Evolutionary conservation across 2,113 vertebrate species (phyloP).

Genomic region (Hucho hucho): DNA sequence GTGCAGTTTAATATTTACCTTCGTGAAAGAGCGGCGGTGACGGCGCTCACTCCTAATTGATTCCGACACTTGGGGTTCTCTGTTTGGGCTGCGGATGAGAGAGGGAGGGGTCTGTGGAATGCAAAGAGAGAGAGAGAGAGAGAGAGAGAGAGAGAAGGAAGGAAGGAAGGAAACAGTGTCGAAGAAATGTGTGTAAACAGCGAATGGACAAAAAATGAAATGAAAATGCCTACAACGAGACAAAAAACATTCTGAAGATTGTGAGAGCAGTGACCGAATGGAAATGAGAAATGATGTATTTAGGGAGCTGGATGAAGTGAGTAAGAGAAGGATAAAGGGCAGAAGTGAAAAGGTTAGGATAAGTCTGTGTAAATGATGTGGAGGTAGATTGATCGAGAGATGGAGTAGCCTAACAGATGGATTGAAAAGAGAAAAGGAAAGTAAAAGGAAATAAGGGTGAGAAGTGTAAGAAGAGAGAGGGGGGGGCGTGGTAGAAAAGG

Average conservation of each 20-base stretch:
- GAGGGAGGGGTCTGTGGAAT: slow-evolving; percentile 62
- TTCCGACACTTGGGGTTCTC: slow-evolving; percentile 83
- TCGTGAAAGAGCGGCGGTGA: slow-evolving; percentile 80
- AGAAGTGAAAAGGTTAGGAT: slow-evolving; percentile 26
- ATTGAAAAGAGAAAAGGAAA: neutral
- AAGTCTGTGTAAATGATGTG: slow-evolving; percentile 27
- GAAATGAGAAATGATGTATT: neutral
- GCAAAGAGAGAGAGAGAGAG: slow-evolving; percentile 43
- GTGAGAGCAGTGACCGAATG: neutral
- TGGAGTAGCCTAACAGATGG: slow-evolving; percentile 22
- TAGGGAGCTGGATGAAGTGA: neutral
- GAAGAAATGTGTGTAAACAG: slow-evolving; percentile 24
- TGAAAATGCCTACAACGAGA: neutral
- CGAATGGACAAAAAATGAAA: slow-evolving; percentile 1
- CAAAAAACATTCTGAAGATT: neutral
- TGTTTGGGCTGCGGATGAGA: slow-evolving; percentile 74
- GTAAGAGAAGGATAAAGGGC: neutral
- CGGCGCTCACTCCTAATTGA: slow-evolving; percentile 86
- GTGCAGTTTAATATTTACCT: slow-evolving; percentile 91
- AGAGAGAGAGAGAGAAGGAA: neutral
- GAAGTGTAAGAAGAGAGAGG: neutral
- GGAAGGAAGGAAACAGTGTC: neutral
- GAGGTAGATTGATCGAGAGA: slow-evolving; percentile 26
- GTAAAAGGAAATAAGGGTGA: neutral
- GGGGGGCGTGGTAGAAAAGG: slow-evolving; percentile 17